phyloP scores from a whole-genome alignment of 2,797 vertebrate species.

The Pteronotus mesoamericanus region DNA sequence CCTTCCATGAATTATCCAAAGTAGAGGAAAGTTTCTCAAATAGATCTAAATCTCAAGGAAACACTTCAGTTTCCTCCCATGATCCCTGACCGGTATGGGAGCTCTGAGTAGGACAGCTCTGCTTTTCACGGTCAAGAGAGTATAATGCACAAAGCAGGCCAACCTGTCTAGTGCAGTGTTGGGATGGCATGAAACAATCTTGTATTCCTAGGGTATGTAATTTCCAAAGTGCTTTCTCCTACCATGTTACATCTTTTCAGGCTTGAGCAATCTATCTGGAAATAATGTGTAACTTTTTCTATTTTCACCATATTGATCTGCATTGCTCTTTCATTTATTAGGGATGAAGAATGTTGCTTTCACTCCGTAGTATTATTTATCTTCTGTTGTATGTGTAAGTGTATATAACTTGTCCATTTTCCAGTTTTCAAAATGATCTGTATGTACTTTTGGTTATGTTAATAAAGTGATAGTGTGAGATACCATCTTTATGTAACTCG shows the following conservation, averaged over 20 bases:
- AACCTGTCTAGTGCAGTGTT: neutral
- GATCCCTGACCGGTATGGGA: neutral
- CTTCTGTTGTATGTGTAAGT: neutral
- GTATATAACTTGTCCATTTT: neutral
- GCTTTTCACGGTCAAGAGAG: neutral
- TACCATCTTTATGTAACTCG: neutral
- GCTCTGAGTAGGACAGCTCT: neutral
- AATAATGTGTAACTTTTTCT: neutral
- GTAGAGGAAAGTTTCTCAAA: neutral
- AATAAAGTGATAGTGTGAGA: conserved; percentile 50
- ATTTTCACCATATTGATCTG: neutral
- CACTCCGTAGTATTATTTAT: neutral
- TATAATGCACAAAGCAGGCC: neutral
- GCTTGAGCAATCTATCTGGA: neutral
- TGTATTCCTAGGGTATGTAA: neutral
- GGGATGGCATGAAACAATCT: neutral
- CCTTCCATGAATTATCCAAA: neutral
- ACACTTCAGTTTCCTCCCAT: neutral
- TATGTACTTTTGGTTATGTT: conserved; percentile 35
- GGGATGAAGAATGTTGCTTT: neutral
- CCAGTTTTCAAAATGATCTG: neutral
- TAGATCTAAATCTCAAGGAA: neutral
- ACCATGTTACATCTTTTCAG: neutral
- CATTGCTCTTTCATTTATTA: neutral
- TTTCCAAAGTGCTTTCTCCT: neutral